Conservation (phyloP, 53 echinoderm and acorn worm species). For the Paracentrotus lividus region DNA sequence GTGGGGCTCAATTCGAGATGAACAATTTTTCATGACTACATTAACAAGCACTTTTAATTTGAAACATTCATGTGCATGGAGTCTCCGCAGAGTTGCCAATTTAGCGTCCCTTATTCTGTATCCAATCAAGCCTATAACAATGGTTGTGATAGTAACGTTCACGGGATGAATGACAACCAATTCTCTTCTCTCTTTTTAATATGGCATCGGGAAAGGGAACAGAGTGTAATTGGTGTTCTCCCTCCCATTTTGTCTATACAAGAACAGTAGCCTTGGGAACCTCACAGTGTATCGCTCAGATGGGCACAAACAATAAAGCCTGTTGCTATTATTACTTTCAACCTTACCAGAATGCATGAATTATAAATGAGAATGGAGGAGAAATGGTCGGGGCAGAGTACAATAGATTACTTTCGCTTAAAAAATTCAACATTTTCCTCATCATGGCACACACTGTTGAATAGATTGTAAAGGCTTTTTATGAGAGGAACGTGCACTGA, state of each 20-base stretch:
- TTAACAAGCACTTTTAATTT: neutral
- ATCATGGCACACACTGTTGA: neutral
- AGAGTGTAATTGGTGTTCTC: neutral
- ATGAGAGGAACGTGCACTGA: neutral
- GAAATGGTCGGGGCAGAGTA: neutral
- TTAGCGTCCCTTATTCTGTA: neutral
- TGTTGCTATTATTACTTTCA: neutral
- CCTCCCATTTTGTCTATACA: neutral
- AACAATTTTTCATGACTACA: neutral
- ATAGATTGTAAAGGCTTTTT: neutral
- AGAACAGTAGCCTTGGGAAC: conserved; percentile 21
- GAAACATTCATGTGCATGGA: neutral
- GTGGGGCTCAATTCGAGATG: neutral
- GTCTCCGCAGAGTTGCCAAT: neutral
- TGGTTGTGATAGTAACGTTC: conserved; percentile 30
- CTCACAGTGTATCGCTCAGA: neutral
- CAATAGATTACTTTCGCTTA: conserved; percentile 26
- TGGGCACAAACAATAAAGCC: neutral
- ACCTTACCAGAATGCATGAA: conserved; percentile 17
- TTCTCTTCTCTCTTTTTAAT: neutral
- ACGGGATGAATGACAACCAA: neutral
- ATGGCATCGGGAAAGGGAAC: neutral
- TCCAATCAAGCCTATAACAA: neutral
- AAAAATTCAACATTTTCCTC: neutral
- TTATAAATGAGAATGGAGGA: conserved; percentile 1